Base-by-base conservation (phyloP, 2,888 invertebrate species). In the Syrphus vitripennis region DNA sequence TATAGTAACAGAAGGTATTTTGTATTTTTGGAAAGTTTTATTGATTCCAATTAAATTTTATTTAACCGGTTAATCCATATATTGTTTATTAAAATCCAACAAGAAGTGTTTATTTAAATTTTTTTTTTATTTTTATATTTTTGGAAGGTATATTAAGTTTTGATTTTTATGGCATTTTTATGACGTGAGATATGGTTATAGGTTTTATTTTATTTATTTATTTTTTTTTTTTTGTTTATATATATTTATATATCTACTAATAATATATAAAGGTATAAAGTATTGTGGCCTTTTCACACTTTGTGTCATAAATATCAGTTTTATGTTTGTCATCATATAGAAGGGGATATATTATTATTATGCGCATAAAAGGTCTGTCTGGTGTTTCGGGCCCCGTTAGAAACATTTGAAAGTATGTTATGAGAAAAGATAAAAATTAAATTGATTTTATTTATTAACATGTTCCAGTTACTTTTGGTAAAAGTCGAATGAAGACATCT, bases 101-200 rank as follows among this genome's bases (percentile, higher is more conserved):
- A 67, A 67, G 67, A 67, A 67, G 67, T 67, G 67, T 67, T 67
- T 50, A 67, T 67, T 67, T 67, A 67, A 67, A 67, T 67, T 67
- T 67, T 67, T n/a, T n/a, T n/a, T n/a, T n/a, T n/a, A n/a, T n/a
- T n/a, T n/a, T n/a, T n/a, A n/a, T n/a, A n/a, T n/a, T n/a, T n/a
- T n/a, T n/a, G n/a, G n/a, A n/a, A n/a, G 50, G 48, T 34, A 67
- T 67, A 67, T 67, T 50, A 67, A 48, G 48, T 67, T 67, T 67
- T 67, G 48, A 67, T 67, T 67, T 67, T 67, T 29, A 67, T 67
- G 24, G 50, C 34, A 34, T 50, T 67, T 67, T 67, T 50, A 67
- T 67, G 67, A 67, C 34, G 67, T 67, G 50, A 65, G 19, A 65
- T 67, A 37, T 67, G 67, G 45, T 63, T 42, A 34, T 63, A 26